Evolutionary conservation across 2,888 invertebrate genomes (phyloP).

Genomic region (Drosophila monieri): DNA sequence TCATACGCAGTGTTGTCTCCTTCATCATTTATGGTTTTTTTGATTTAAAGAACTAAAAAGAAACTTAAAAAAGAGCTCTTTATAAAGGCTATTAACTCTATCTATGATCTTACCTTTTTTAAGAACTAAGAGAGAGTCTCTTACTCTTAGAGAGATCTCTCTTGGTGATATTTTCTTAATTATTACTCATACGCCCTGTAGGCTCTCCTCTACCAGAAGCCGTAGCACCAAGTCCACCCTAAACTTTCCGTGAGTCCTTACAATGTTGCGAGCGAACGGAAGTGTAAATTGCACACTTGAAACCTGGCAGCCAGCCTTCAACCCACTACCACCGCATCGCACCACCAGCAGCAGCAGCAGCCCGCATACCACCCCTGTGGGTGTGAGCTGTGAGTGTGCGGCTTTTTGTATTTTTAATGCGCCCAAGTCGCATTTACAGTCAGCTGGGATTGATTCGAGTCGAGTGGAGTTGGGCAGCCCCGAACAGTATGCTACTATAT

Average conservation of each 20-base stretch:
- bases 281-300: slow-evolving; percentile 77
- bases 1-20: slow-evolving; percentile 5
- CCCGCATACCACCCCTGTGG: neutral
- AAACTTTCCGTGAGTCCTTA: slow-evolving; percentile 24
- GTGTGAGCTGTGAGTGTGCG: slow-evolving; percentile 15
- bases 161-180: too few species aligned
- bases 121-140: too few species aligned
- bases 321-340: slow-evolving; percentile 1
- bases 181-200: neutral
- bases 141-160: too few species aligned
- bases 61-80: too few species aligned
- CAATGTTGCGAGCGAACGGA: slow-evolving; percentile 58
- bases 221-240: slow-evolving; percentile 8
- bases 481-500: slow-evolving; percentile 66
- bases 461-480: slow-evolving; percentile 44
- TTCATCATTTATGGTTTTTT: neutral
- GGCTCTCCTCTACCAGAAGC: neutral
- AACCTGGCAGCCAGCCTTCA: slow-evolving; percentile 55
- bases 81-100: too few species aligned
- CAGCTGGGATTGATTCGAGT: slow-evolving; percentile 68
- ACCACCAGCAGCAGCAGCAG: neutral
- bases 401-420: slow-evolving; percentile 58
- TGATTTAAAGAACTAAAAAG: too few species aligned
- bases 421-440: slow-evolving; percentile 59
- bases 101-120: too few species aligned